Base-by-base conservation (phyloP, 2,888 invertebrate species). In the Andrena bicolor region DNA sequence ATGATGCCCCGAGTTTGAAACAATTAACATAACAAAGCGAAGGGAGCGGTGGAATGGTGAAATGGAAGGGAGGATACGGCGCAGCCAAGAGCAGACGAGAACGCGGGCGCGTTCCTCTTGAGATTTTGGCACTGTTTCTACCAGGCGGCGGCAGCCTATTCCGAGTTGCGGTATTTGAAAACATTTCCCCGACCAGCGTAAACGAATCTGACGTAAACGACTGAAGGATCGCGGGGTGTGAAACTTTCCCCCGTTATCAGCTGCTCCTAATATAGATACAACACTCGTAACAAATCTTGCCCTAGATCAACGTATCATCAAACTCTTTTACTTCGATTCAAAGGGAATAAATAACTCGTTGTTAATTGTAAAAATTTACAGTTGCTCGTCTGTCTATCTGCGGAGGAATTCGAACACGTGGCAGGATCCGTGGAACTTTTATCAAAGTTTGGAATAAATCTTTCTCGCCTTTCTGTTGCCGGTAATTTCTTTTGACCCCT, bases 1-100 rank as follows among this genome's bases (percentile, higher is more conserved):
- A 92, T 92, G 92, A 93, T 92, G 91, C 91, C 89, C 85, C 78
- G 91, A 93, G 93, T 93, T 93, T 92, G 91, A 93, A 93, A 93
- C 93, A 93, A 93, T 93, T 93, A 93, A 92, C 93, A 93, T 93
- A 92, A 93, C 92, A 93, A 93, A 92, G 92, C 91, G 85, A 85
- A 85, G 85, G 88, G 84, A 83, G 82, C 82, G 75, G 84, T 82
- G 88, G 86, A 74, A 56, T 60, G 65, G 82, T 69, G 53, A 83
- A 41, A 41, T 41, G 75, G 65, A 66, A 78, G 84, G 75, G 70
- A 82, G 83, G 88, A 86, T 77, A 76, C 75, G 73, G 56, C 70
- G 84, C 73, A 79, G 82, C 80, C 83, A 80, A 80, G 83, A 77
- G 71, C 70, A 66, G 81, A 76, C 85, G 83, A 80, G 84, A 86